A percentile compares a stretch with the other conserved stretches of the same genome.
These are phyloP conservation scores for Erithacus rubecula DNA, from an alignment of 2,797 vertebrate species.

Conservation along the genomic window DNA sequence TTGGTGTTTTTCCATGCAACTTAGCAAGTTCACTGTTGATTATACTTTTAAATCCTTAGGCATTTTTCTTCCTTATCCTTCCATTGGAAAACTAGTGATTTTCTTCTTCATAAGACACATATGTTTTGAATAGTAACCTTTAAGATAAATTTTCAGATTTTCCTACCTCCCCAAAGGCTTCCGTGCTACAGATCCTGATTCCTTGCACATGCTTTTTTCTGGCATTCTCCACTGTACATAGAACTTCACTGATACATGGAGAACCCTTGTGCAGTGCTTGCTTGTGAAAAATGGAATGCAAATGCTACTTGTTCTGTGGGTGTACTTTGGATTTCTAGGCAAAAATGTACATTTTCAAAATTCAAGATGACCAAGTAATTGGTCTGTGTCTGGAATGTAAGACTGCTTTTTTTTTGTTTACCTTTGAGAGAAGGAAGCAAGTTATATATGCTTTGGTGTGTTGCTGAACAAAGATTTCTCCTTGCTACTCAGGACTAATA, in stretches of 20 bases:
- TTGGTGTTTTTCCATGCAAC: neutral
- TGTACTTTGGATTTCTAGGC: neutral
- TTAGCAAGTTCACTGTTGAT: neutral
- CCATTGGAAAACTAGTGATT: neutral
- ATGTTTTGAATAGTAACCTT: neutral
- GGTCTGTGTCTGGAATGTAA: neutral
- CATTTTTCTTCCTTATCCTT: neutral
- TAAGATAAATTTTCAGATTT: neutral
- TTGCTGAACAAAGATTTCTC: neutral
- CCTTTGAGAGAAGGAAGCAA: neutral
- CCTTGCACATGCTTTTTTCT: neutral
- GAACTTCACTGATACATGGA: neutral
- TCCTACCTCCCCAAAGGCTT: neutral
- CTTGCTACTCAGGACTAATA: neutral
- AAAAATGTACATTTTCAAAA: neutral
- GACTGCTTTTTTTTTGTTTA: neutral
- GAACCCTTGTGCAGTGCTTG: neutral
- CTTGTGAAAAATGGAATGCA: neutral
- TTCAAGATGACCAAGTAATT: neutral
- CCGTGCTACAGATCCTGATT: neutral
- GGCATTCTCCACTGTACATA: neutral
- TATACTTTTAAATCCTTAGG: neutral
- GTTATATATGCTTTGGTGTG: neutral
- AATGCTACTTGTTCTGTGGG: neutral
- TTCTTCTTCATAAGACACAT: neutral